Evolutionary conservation across 2,888 invertebrate genomes (phyloP), one percentile per base, ranked within the genome.

Genomic region (Argyresthia goedartella): DNA sequence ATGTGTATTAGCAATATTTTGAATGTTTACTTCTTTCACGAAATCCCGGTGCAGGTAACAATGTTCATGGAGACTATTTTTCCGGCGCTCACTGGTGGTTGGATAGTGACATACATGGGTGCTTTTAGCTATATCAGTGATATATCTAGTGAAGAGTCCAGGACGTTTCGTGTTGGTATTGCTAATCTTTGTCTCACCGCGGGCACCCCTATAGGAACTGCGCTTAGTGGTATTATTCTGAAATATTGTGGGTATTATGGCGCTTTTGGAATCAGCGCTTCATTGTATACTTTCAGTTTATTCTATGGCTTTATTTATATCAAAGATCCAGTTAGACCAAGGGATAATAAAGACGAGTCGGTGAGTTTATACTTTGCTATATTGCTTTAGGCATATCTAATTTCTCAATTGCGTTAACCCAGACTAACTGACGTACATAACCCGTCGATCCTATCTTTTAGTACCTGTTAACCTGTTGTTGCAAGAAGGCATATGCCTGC

Each of bases 121-220:
- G 78, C 88, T 46, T 88, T 90, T 74, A 88, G 88, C 55, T 91
- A 90, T 59, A 84, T 91, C 1, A 85, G 89, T 63, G 89, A 90
- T 55, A 73, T 89, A 47, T 87, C 90, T 2, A 80, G 77, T 59
- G 77, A 82, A 16, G 85, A 89, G 53, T 70, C 85, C 0, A 85
- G 90, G 61, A 91, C 91, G 0, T 77, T 88, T 50, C 71, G 91
- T 59, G 86, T 91, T 7, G 90, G 90, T 3, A 74, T 91, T n/a
- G 78, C 80, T 0, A 82, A 81, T 55, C 63, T 85, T 44, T 84
- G 84, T 56, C 58, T 81, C 11, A 81, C 82, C 1, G 77, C 76
- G 3, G 85, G 82, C 1, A 69, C 71, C 0, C 84, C 84, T 0
- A 73, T 84, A 49, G 85, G 84, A 11, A 73, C 76, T 0, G 80